Evolutionary conservation across 2,888 invertebrate genomes (phyloP).

Genomic region (Caenorhabditis imperialis): DNA sequence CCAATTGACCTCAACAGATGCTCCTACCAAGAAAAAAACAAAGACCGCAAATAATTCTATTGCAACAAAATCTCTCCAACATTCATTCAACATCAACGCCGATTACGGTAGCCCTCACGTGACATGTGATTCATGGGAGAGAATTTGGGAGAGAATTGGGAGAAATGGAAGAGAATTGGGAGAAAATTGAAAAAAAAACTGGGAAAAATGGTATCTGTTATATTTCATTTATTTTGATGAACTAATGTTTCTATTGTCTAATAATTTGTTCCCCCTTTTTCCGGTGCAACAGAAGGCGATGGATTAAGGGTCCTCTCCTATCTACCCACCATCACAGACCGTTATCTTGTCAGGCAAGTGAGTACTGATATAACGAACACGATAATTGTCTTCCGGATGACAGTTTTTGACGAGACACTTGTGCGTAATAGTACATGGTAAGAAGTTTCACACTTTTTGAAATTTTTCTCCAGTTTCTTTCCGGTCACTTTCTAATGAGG

Average conservation of each 20-base stretch:
- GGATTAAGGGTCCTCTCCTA: no score
- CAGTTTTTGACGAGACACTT: constrained; percentile 46
- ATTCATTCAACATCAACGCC: constrained; percentile 14
- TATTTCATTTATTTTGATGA: no score
- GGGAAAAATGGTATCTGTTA: no score
- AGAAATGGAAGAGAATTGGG: not conserved
- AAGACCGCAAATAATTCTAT: not conserved
- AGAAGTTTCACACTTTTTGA: constrained; percentile 7
- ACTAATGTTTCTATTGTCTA: no score
- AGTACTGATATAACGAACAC: constrained; percentile 49
- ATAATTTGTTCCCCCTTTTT: no score
- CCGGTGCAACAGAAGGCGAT: no score
- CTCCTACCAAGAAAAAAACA: not conserved
- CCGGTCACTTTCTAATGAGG: not conserved
- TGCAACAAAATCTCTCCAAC: not conserved
- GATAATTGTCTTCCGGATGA: constrained; percentile 56
- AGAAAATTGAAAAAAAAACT: no score
- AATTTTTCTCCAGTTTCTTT: not conserved
- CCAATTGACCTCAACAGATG: no score
- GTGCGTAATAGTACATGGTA: constrained; percentile 44
- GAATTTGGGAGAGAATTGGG: constrained; percentile 12
- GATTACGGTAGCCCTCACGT: constrained; percentile 41
- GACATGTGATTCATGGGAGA: constrained; percentile 31
- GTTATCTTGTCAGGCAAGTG: constrained; percentile 35
- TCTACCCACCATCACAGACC: constrained; percentile 3